Evolutionary conservation across 2,888 invertebrate genomes (phyloP), one percentile per base, ranked within the genome.

Genomic region (Trissolcus japonicus): DNA sequence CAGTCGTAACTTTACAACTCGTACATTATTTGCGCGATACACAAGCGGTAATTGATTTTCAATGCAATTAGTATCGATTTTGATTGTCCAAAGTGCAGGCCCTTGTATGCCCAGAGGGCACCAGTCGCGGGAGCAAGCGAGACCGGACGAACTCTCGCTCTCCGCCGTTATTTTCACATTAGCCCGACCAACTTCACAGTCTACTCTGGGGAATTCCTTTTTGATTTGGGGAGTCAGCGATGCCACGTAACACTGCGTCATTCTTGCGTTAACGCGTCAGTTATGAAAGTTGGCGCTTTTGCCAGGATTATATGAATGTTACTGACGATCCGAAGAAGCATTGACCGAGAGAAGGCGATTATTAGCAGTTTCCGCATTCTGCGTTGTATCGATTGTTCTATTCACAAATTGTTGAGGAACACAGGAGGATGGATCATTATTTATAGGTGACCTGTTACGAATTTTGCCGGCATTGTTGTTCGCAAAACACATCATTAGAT

Each of bases 91-190:
- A 78, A 79, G 78, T 78, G 81, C 75, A 73, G 66, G 75, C 74
- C 78, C 78, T 79, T 81, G 75, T 73, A 78, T 71, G 78, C 73
- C 77, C 79, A 63, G 73, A 63, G 79, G 79, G 69, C 65, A 77
- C 57, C 4, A 7, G 50, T 14, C 25, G 46, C 19, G 62, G 11
- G 21, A n/a, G 46, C 40, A 14, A 61, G 54, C 6, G 62, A 73
- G 61, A 76, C 29, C 62, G 59, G 69, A 80, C 82, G 82, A 84
- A 80, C 41, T n/a, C 82, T 82, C 82, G 83, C 83, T 79, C 80
- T 56, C 80, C 80, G 78, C 81, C 83, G 83, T 86, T 83, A 86
- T 86, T 83, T 83, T 85, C 86, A 79, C 84, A 85, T 86, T 86
- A 86, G 71, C 68, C 81, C 69, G 76, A 77, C 82, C 80, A 80